Percentiles rank a stretch among this genome's conserved stretches.
Evolutionary conservation across 2,113 vertebrate genomes (phyloP).

Genomic region (Pangasianodon hypophthalmus): DNA sequence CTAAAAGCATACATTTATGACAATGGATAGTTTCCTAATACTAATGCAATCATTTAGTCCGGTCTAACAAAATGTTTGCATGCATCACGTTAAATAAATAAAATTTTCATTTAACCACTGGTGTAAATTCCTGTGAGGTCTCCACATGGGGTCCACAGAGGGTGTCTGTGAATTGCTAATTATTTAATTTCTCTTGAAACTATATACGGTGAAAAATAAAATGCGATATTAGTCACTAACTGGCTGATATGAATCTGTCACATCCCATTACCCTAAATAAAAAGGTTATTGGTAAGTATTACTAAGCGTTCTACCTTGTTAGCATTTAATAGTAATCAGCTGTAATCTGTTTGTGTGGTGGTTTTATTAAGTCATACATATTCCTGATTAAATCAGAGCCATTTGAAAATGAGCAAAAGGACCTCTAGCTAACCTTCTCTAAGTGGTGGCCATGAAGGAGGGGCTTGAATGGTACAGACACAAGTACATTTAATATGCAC

Average conservation of each 20-base stretch:
- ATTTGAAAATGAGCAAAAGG: constrained; percentile 42
- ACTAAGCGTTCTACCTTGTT: constrained; percentile 39
- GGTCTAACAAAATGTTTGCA: not conserved
- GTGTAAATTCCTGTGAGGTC: constrained; percentile 9
- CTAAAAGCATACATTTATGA: not conserved
- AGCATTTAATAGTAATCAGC: constrained; percentile 36
- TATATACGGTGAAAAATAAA: constrained; percentile 34
- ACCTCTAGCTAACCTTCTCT: constrained; percentile 49
- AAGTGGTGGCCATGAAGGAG: constrained; percentile 25
- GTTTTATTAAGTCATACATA: constrained; percentile 48
- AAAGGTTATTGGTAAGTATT: constrained; percentile 33
- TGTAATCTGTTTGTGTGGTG: constrained; percentile 43
- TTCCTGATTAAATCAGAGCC: constrained; percentile 47
- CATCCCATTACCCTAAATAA: constrained; percentile 39
- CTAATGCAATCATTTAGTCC: not conserved
- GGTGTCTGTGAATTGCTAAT: constrained; percentile 29
- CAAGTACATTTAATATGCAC: constrained; percentile 37
- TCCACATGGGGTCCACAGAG: constrained; percentile 3
- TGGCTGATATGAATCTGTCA: constrained; percentile 30
- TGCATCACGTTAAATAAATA: constrained; percentile 20
- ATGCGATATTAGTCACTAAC: constrained; percentile 16
- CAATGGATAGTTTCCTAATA: not conserved
- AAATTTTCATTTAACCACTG: constrained; percentile 5
- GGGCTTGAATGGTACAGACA: constrained; percentile 10
- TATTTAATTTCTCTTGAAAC: constrained; percentile 39